Conservation (phyloP, 2,797 vertebrate species). For the Rhadinocentrus ornatus region DNA sequence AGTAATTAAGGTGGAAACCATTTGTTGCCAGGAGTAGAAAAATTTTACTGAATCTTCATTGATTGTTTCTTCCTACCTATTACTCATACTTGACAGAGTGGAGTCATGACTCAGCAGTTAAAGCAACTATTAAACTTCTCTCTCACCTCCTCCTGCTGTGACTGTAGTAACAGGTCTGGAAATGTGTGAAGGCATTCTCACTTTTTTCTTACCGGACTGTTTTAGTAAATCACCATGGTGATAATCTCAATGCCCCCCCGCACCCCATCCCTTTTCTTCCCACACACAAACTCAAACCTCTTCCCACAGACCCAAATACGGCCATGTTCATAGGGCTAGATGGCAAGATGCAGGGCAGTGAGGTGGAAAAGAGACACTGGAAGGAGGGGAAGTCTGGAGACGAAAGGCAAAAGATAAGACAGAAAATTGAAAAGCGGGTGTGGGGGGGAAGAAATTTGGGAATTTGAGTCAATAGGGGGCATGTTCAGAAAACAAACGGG, state of each 20-base stretch:
- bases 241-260: conserved; percentile 58
- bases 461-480: conserved; percentile 16
- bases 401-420: conserved; percentile 12
- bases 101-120: conserved; percentile 53
- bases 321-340: conserved; percentile 62
- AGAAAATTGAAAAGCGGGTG: not conserved
- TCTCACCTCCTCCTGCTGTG: conserved; percentile 12
- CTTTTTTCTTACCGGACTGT: conserved; percentile 49
- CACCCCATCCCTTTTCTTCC: conserved; percentile 6
- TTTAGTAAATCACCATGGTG: conserved; percentile 65
- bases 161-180: conserved; percentile 34
- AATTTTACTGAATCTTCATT: not conserved
- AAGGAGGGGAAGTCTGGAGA: conserved; percentile 15
- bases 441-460: conserved; percentile 2
- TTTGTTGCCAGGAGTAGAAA: not conserved
- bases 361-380: conserved; percentile 35
- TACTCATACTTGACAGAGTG: conserved; percentile 33
- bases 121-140: conserved; percentile 18
- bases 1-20: not conserved
- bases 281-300: conserved; percentile 25
- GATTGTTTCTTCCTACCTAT: not conserved
- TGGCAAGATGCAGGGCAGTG: conserved; percentile 45
- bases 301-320: conserved; percentile 74
- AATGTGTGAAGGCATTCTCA: conserved; percentile 46
- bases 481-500: conserved; percentile 32